phyloP scores from a whole-genome alignment of 2,113 vertebrate genomes.

The Motacilla tschutschensis region DNA sequence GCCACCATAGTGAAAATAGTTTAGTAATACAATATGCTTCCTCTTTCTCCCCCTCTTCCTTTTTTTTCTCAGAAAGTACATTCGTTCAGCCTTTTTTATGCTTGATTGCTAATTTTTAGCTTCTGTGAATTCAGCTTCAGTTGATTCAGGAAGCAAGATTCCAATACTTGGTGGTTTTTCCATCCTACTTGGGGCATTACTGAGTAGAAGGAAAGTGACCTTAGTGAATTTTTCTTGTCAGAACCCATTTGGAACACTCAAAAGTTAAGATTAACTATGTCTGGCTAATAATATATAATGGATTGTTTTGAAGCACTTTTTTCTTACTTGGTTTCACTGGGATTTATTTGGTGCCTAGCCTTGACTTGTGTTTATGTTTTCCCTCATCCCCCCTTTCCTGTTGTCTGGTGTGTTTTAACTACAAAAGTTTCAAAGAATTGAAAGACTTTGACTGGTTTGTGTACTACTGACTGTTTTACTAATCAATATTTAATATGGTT shows the following conservation, averaged over 20 bases:
- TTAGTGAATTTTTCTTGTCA: background rate
- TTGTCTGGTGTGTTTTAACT: background rate
- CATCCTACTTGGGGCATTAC: background rate
- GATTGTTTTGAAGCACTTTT: background rate
- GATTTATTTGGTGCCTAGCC: background rate
- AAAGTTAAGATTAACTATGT: background rate
- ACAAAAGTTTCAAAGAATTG: slow-evolving; percentile 31
- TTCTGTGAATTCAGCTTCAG: background rate
- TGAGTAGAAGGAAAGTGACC: background rate
- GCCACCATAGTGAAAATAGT: background rate
- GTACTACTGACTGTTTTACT: slow-evolving; percentile 57
- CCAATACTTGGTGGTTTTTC: background rate
- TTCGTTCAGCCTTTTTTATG: background rate
- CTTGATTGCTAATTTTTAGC: background rate
- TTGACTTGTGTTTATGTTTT: background rate
- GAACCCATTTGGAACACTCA: background rate
- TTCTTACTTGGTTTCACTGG: background rate
- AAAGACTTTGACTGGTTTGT: slow-evolving; percentile 53
- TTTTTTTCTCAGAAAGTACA: background rate
- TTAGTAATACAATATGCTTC: background rate
- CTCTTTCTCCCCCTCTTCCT: background rate
- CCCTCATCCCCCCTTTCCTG: background rate
- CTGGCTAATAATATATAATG: background rate
- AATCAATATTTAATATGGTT: slow-evolving; percentile 73
- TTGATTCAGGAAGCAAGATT: background rate